Conservation (phyloP, 2,888 invertebrate species). For the Drosophila histrio region DNA sequence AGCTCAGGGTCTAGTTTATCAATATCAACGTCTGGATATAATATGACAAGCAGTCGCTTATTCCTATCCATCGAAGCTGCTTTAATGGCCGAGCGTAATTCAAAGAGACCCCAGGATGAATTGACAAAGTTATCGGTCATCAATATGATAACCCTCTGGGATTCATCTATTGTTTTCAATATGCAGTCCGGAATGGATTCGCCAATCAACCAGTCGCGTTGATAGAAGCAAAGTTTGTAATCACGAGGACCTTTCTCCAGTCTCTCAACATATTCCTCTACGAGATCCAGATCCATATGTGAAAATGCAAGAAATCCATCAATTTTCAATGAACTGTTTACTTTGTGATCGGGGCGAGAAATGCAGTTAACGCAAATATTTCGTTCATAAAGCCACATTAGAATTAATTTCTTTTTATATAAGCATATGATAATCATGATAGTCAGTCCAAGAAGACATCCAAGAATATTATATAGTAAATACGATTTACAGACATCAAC, state of each 20-base stretch:
- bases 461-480: neutral
- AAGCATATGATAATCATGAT: neutral
- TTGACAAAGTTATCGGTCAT: constrained; percentile 33
- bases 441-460: neutral
- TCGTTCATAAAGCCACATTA: constrained; percentile 34
- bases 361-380: constrained; percentile 21
- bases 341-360: constrained; percentile 11
- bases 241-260: constrained; percentile 12
- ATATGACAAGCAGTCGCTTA: constrained; percentile 39
- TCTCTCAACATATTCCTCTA: constrained; percentile 31
- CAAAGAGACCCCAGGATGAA: constrained; percentile 42
- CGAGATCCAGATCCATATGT: constrained; percentile 24
- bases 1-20: constrained; percentile 33
- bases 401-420: neutral
- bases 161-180: constrained; percentile 22
- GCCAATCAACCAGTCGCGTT: constrained; percentile 39
- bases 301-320: constrained; percentile 37
- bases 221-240: constrained; percentile 31
- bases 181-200: constrained; percentile 40
- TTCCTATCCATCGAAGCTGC: constrained; percentile 26
- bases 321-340: neutral
- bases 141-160: constrained; percentile 29
- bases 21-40: constrained; percentile 35
- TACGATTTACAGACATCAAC: neutral
- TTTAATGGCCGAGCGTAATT: constrained; percentile 37